Base-by-base conservation (phyloP, 1,140 invertebrate genomes). In the Bombus impatiens region DNA sequence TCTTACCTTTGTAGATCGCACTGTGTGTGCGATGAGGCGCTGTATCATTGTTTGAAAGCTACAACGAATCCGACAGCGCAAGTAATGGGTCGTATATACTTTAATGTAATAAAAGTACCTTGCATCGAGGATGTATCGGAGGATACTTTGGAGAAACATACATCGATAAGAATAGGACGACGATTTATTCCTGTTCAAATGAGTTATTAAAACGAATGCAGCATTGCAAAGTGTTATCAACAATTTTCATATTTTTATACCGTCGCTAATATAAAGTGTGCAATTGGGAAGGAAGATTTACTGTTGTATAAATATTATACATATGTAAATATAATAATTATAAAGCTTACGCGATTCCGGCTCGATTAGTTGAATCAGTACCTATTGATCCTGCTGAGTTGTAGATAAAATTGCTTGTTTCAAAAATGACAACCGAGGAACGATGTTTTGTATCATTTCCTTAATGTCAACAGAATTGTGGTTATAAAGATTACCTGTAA, bases 61-160 rank as follows among this genome's bases (percentile, higher is more conserved):
- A 96, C 96, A 47, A 96, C 97, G 74, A 96, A 96, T 80, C 96
- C 97, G 13, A 96, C 97, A 0, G 97, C 98, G 0, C 95, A 96
- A 86, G 94, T 98, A 9, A 97, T 99, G 96, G 98, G 98, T 59
- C 97, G 97, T 86, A 96, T 98, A 77, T 99, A 98, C 90, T 99
- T 98, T 94, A 98, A 98, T 93, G 92, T 98, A 84, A 96, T 98
- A 62, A 96, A 96, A 94, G 96, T 97, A 32, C 96, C 97, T 13
- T 98, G 98, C 87, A 94, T 98, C 76, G 96, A 97, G 71, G 97
- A 97, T 82, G 94, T 90, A 5, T 90, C 95, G 13, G 89, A 89
- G 9, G 28, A n/a, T n/a, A 62, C 10, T n/a, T 12, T 62, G 3
- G 80, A 72, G 13, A 47, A 47, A 22, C 42, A 86, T 18, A 25